Evolutionary conservation across 2,888 invertebrate genomes (phyloP), one percentile per base, ranked within the genome.

Genomic region (Allacma fusca): DNA sequence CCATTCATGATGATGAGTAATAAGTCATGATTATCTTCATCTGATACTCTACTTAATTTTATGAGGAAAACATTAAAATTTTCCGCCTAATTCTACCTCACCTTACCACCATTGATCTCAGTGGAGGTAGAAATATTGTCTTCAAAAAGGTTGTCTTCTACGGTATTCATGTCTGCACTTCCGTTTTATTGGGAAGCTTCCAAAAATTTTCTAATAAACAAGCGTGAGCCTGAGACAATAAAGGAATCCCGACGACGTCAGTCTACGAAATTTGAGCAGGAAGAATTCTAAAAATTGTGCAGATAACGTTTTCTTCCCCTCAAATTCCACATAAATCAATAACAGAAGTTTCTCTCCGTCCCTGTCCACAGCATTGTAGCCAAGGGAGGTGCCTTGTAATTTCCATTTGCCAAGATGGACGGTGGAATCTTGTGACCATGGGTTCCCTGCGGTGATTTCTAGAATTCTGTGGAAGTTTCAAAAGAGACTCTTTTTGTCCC

Each of bases 211-310:
- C 16, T 65, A 9, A 23, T 26, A 23, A 21, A 65, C 65, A 19
- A 65, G 2, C 67, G 9, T 70, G 16, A 21, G 43, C n/a, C 59
- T 13, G n/a, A 59, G 59, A 59, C 19, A 21, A 7, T 7, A 13
- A 23, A 13, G 59, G 59, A 59, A n/a, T 59, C 23, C 59, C n/a
- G n/a, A 59, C 59, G 13, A 40, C 40, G 40, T 59, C 19, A 59
- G 19, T 13, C 59, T 59, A 21, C 59, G 19, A 59, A 59, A 43
- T 43, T 21, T 43, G 69, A 69, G 69, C 69, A 69, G 69, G 44
- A 43, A 69, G 44, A 69, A 23, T 21, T n/a, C 9, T 24, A n/a
- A n/a, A 40, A 68, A 68, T n/a, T 24, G 21, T 34, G 9, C 26
- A 34, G 26, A 69, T 40, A 43, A 16, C 28, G 29, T 67, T 69